These are phyloP conservation scores for Apteryx owenii DNA, from an alignment of 2,113 vertebrate species.

Conservation along the genomic window DNA sequence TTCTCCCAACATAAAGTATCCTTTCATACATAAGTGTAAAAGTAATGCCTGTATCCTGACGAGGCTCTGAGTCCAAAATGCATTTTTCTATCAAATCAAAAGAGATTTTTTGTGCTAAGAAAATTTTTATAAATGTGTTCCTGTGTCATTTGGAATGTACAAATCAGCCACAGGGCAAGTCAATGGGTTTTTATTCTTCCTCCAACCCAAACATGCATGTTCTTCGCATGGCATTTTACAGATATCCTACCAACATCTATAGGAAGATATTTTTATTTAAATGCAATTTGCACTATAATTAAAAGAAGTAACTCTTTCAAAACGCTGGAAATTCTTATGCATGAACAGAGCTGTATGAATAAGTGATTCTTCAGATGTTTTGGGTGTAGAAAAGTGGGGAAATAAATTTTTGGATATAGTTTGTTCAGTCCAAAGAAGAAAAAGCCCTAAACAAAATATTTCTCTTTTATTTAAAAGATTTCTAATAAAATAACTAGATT, in stretches of 20 bases:
- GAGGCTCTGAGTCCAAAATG: neutral
- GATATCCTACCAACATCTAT: neutral
- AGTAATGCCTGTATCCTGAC: neutral
- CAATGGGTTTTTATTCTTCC: neutral
- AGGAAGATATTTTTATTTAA: neutral
- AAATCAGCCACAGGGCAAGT: fast-evolving
- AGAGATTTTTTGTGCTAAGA: neutral
- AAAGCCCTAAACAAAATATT: neutral
- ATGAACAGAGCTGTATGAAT: neutral
- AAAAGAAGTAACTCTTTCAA: neutral
- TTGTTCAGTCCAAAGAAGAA: neutral
- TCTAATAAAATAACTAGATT: neutral
- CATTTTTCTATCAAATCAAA: neutral
- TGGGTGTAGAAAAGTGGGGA: neutral
- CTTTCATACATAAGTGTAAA: neutral
- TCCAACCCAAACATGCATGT: fast-evolving
- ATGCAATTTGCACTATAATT: neutral
- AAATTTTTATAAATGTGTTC: neutral
- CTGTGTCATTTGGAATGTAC: fast-evolving
- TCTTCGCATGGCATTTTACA: neutral
- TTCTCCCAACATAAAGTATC: neutral
- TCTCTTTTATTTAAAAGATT: neutral
- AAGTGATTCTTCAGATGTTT: neutral
- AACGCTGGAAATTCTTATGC: neutral
- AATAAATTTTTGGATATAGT: neutral